A percentile compares a stretch with the other conserved stretches of the same genome.
Evolutionary conservation across 2,888 invertebrate genomes (phyloP).

Genomic region (Oscheius sp.): DNA sequence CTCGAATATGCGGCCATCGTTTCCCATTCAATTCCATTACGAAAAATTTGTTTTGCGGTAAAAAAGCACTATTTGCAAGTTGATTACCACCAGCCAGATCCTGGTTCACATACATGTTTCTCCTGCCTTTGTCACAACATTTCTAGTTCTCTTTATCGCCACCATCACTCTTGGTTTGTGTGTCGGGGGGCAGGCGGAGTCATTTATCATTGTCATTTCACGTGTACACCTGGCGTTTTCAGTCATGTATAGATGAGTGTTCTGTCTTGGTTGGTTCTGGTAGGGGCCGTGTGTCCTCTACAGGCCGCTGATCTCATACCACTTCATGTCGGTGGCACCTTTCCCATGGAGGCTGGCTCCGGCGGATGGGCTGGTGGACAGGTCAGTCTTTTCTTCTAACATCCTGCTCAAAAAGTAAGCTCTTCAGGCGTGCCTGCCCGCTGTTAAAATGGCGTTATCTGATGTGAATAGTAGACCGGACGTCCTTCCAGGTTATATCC

Average conservation of each 20-base stretch:
- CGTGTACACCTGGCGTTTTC: constrained; percentile 19
- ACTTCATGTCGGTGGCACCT: constrained; percentile 94
- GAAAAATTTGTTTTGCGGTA: too few relatives aligned
- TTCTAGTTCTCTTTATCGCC: constrained; percentile 16
- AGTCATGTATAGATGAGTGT: constrained; percentile 37
- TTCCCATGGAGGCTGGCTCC: constrained; percentile 82
- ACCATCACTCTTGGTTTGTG: constrained; percentile 15
- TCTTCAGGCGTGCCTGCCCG: constrained; percentile 89
- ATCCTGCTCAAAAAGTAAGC: not conserved
- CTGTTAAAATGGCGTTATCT: constrained; percentile 92
- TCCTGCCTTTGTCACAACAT: too few relatives aligned
- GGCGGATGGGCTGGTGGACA: constrained; percentile 98
- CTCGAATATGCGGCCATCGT: too few relatives aligned
- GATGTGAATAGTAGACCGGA: constrained; percentile 82
- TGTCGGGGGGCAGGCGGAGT: constrained; percentile 10
- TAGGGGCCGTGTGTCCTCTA: constrained; percentile 33
- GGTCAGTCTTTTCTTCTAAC: constrained; percentile 32
- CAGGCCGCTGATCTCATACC: constrained; percentile 50
- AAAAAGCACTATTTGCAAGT: too few relatives aligned
- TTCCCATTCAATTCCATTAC: too few relatives aligned
- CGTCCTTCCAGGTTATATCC: constrained; percentile 68
- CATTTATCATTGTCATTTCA: constrained; percentile 22
- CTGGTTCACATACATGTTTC: too few relatives aligned
- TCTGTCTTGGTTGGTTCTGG: constrained; percentile 36
- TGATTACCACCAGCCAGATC: too few relatives aligned